A percentile compares a stretch with the other conserved stretches of the same genome.
Evolutionary conservation across 2,797 vertebrate species (phyloP).

Genomic region (Heterohyrax brucei): DNA sequence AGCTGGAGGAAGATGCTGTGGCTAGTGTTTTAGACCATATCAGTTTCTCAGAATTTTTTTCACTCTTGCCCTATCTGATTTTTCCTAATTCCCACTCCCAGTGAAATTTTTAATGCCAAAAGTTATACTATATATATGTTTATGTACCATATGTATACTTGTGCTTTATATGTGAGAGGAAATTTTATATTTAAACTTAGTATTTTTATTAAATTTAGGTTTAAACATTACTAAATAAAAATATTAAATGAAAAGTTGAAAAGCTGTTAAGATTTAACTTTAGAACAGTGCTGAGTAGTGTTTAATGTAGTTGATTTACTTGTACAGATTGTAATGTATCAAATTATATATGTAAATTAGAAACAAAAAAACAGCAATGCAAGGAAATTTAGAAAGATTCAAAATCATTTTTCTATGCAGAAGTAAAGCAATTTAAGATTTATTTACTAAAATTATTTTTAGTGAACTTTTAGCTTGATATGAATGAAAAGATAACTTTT

Average conservation of each 20-base stretch:
- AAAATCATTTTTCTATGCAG: background rate
- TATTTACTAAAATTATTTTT: background rate
- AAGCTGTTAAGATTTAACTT: background rate
- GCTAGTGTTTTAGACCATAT: background rate
- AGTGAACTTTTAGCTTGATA: background rate
- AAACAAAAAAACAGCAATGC: background rate
- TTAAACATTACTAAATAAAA: background rate
- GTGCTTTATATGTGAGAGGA: background rate
- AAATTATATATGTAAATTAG: background rate
- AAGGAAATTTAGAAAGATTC: background rate
- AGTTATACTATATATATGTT: background rate
- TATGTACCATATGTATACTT: background rate
- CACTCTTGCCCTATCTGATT: background rate
- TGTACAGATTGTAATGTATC: background rate
- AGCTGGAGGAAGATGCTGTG: background rate
- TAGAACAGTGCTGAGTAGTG: background rate
- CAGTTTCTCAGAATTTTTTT: background rate
- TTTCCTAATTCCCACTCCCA: background rate
- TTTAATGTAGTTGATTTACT: background rate
- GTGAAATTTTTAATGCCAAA: background rate
- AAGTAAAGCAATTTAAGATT: background rate
- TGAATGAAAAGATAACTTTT: background rate
- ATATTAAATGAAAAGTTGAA: background rate
- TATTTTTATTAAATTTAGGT: background rate
- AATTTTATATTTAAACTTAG: background rate